Evolutionary conservation across 2,888 invertebrate genomes (phyloP).

Genomic region (Ormyrus nitidulus): DNA sequence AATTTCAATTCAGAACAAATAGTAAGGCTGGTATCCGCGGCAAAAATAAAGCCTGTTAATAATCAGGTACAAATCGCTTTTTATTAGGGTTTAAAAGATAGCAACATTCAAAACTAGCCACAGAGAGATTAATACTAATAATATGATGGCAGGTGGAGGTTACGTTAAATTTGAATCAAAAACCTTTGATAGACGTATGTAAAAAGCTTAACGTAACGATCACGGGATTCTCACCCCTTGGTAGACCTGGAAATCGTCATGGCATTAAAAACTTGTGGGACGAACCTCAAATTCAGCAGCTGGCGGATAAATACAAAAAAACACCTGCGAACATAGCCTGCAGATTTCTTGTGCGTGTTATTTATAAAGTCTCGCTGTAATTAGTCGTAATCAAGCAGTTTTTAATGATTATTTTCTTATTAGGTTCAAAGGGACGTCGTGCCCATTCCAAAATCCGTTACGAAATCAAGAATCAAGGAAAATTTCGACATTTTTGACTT

Average conservation of each 20-base stretch:
- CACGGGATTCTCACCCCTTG: constrained; percentile 89
- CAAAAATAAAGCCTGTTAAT: constrained; percentile 80
- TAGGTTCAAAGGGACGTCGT: constrained; percentile 74
- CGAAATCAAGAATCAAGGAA: constrained; percentile 78
- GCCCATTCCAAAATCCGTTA: constrained; percentile 83
- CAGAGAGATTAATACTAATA: too few species aligned
- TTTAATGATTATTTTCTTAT: not conserved
- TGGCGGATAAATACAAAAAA: constrained; percentile 82
- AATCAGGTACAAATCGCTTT: constrained; percentile 79
- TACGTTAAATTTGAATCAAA: constrained; percentile 86
- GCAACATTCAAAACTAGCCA: not conserved
- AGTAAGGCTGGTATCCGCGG: constrained; percentile 79
- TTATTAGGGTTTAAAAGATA: constrained; percentile 68
- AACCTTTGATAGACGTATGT: constrained; percentile 82
- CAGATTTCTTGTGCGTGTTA: constrained; percentile 78
- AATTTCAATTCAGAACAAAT: constrained; percentile 87
- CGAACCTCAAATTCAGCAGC: constrained; percentile 77
- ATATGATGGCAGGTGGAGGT: constrained; percentile 82
- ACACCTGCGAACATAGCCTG: constrained; percentile 84
- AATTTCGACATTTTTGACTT: constrained; percentile 83
- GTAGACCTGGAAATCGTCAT: constrained; percentile 81
- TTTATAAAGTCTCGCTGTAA: constrained; percentile 4
- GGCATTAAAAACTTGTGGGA: constrained; percentile 42
- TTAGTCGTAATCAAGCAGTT: not conserved
- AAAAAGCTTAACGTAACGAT: constrained; percentile 81